These are phyloP conservation scores for Pseudobourletiella spinata DNA, from an alignment of 1,140 invertebrate genomes.

Conservation along the genomic window DNA sequence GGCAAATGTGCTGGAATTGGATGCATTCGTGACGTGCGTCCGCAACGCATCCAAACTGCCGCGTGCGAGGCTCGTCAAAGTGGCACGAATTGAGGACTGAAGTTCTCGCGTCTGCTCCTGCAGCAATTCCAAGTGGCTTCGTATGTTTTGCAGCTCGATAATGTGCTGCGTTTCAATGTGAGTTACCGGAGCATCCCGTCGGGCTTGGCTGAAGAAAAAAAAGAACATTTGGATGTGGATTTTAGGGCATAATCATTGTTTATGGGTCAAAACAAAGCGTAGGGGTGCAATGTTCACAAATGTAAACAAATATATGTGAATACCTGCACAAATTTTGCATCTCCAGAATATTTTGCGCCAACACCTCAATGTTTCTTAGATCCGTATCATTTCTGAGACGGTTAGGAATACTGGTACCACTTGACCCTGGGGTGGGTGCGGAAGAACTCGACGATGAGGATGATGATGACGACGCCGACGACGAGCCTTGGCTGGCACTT, in stretches of 20 bases:
- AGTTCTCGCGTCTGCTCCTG: constrained; percentile 35
- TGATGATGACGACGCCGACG: too few species aligned
- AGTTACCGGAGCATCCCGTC: constrained; percentile 27
- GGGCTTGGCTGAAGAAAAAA: constrained; percentile 26
- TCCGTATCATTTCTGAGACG: constrained; percentile 16
- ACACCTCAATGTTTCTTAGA: constrained; percentile 29
- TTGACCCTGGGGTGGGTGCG: not conserved
- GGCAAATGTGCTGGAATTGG: not conserved
- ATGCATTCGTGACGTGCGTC: constrained; percentile 12
- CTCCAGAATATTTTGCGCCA: constrained; percentile 35
- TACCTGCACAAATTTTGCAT: constrained; percentile 36
- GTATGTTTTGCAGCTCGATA: constrained; percentile 30
- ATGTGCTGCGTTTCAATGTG: constrained; percentile 32
- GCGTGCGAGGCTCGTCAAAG: constrained; percentile 28
- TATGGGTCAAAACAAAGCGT: too few species aligned
- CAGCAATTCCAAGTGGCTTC: constrained; percentile 31
- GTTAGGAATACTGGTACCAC: not conserved
- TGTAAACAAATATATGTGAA: too few species aligned
- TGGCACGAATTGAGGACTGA: constrained; percentile 31
- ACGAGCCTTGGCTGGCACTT: too few species aligned
- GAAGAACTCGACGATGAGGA: not conserved
- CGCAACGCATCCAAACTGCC: constrained; percentile 15
- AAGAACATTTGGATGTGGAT: too few species aligned
- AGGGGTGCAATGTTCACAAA: too few species aligned
- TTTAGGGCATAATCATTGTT: too few species aligned